Percentiles rank a stretch among this genome's conserved stretches.
Conservation (phyloP, 1,140 invertebrate species). For the Philopotamus ludificatus region DNA sequence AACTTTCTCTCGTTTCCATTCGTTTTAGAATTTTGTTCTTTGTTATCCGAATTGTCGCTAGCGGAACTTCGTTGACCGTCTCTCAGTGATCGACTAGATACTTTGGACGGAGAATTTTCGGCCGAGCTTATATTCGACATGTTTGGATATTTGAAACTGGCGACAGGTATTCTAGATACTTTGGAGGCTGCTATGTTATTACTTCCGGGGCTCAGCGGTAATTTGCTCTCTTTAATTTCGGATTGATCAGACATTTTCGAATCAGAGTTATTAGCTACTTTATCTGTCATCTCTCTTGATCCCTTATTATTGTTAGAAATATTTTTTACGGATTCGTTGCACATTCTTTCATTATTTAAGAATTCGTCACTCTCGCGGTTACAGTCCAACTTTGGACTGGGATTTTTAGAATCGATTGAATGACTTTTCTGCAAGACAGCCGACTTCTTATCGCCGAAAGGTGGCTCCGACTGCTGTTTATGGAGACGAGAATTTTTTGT, state of each 20-base stretch:
- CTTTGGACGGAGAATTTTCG: slow-evolving; percentile 49
- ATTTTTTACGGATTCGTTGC: not conserved
- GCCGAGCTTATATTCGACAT: slow-evolving; percentile 45
- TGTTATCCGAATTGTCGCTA: slow-evolving; percentile 39
- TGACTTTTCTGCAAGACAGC: slow-evolving; percentile 49
- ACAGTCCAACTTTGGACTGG: slow-evolving; percentile 37
- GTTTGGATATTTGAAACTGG: slow-evolving; percentile 54
- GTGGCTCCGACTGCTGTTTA: slow-evolving; percentile 51
- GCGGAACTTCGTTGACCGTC: slow-evolving; percentile 35
- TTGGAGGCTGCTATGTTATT: slow-evolving; percentile 32
- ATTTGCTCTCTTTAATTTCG: slow-evolving; percentile 26
- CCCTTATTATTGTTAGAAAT: not conserved
- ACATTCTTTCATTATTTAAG: not conserved
- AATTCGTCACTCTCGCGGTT: slow-evolving; percentile 33
- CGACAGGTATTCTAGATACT: slow-evolving; percentile 49
- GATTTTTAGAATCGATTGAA: slow-evolving; percentile 49
- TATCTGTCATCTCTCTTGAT: not conserved
- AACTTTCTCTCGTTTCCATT: slow-evolving; percentile 13
- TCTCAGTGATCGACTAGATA: slow-evolving; percentile 33
- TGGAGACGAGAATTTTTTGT: slow-evolving; percentile 47
- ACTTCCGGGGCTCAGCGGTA: slow-evolving; percentile 33
- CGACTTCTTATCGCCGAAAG: slow-evolving; percentile 45
- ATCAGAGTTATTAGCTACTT: slow-evolving; percentile 1
- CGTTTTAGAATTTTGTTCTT: slow-evolving; percentile 10
- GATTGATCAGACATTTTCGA: not conserved